Conservation (phyloP, 2,113 vertebrate genomes). For the Gambusia affinis region DNA sequence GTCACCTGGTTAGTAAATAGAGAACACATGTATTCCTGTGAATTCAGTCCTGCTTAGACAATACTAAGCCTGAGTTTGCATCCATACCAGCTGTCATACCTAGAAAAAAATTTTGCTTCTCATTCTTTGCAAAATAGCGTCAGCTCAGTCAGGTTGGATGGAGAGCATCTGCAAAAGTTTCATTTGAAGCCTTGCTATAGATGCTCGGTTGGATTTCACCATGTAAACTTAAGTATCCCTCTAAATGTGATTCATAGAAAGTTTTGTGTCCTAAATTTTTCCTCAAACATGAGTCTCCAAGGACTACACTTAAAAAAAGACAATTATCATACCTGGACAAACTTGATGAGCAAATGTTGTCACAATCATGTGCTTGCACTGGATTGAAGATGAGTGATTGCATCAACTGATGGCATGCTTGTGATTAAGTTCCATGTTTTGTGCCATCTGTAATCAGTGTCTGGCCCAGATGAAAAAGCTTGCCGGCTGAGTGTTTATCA, state of each 20-base stretch:
- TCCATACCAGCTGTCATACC: neutral
- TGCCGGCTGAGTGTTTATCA: slow-evolving; percentile 78
- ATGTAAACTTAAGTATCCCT: neutral
- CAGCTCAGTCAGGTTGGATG: too few relatives aligned
- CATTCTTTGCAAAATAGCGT: too few relatives aligned
- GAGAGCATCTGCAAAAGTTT: too few relatives aligned
- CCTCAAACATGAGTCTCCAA: slow-evolving; percentile 16
- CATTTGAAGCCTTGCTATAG: too few relatives aligned
- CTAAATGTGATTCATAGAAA: neutral
- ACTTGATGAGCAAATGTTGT: slow-evolving; percentile 70
- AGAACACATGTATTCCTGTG: neutral
- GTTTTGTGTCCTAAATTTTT: slow-evolving; percentile 17
- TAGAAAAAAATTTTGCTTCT: too few relatives aligned
- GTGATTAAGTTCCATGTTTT: slow-evolving; percentile 78
- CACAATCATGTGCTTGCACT: slow-evolving; percentile 62
- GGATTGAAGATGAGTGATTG: slow-evolving; percentile 68
- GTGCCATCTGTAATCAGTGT: slow-evolving; percentile 84
- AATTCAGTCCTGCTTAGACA: neutral
- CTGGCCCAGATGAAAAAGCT: slow-evolving; percentile 82
- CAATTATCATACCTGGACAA: slow-evolving; percentile 45
- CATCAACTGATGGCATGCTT: slow-evolving; percentile 79
- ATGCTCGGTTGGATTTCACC: too few relatives aligned
- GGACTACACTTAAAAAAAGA: slow-evolving; percentile 49
- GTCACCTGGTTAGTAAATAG: neutral
- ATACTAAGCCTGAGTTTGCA: neutral